These are phyloP conservation scores for Antrozous pallidus DNA, from an alignment of 2,797 vertebrate genomes.

Conservation along the genomic window DNA sequence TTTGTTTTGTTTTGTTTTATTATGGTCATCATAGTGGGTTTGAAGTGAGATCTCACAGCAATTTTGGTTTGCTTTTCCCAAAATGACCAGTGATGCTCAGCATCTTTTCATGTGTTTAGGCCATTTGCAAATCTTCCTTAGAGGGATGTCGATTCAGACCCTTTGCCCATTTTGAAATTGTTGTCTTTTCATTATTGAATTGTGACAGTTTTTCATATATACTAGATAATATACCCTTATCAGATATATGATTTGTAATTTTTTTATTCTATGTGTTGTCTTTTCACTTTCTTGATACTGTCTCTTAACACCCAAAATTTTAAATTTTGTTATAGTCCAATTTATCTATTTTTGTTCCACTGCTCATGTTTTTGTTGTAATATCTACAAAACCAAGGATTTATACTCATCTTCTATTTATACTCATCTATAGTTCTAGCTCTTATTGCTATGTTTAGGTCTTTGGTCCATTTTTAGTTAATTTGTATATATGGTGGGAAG, in stretches of 20 bases:
- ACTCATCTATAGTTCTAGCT: background rate
- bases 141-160: background rate
- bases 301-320: background rate
- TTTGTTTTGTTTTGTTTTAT: background rate
- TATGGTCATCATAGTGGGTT: background rate
- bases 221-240: background rate
- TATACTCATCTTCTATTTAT: background rate
- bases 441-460: background rate
- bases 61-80: background rate
- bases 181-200: background rate
- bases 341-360: slow-evolving; percentile 29
- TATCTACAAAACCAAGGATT: background rate
- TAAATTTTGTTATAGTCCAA: background rate
- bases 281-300: background rate
- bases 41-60: background rate
- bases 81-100: background rate
- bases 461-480: background rate
- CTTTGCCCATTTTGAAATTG: background rate
- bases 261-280: background rate
- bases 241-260: background rate
- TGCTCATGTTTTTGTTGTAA: background rate
- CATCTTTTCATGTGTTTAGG: background rate
- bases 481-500: background rate
- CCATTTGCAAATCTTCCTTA: background rate
- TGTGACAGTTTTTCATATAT: background rate